Percentiles rank a stretch among this genome's conserved stretches.
phyloP scores from a whole-genome alignment of 1,140 invertebrate species.

The Pomacea maculata region DNA sequence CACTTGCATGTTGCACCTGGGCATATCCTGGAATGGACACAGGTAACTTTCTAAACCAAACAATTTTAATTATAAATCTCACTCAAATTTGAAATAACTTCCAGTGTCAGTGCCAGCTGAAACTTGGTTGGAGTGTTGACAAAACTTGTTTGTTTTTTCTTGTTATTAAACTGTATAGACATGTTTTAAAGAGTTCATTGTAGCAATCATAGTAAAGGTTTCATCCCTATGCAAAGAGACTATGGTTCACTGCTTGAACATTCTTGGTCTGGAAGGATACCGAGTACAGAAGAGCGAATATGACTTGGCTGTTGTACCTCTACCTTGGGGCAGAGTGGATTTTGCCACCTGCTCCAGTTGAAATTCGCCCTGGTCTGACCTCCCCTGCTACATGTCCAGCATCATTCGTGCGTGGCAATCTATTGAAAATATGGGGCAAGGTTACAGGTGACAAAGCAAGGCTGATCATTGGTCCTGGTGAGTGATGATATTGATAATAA shows the following conservation, averaged over 20 bases:
- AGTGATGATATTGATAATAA: not conserved
- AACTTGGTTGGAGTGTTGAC: no score
- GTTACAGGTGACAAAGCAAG: conserved; percentile 42
- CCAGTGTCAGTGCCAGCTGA: no score
- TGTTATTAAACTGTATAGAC: no score
- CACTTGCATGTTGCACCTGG: conserved; percentile 48
- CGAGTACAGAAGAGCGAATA: conserved; percentile 41
- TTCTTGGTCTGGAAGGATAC: conserved; percentile 35
- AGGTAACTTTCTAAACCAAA: conserved; percentile 28
- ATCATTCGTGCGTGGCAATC: conserved; percentile 27
- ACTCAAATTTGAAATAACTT: no score
- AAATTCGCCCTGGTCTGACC: conserved; percentile 39
- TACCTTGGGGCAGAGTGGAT: conserved; percentile 48
- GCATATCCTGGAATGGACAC: conserved; percentile 43
- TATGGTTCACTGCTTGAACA: not conserved
- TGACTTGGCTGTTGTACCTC: conserved; percentile 46
- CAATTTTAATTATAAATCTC: no score
- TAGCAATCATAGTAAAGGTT: no score
- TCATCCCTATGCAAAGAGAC: no score
- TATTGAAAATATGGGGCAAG: conserved; percentile 46
- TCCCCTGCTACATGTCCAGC: conserved; percentile 33
- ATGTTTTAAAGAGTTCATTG: no score
- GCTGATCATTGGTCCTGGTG: conserved; percentile 46
- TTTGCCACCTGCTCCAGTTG: conserved; percentile 44
- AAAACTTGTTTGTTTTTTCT: no score